Evolutionary conservation across 1,140 invertebrate species (phyloP), one percentile per base, ranked within the genome.

Genomic region (Cotesia vestalis): DNA sequence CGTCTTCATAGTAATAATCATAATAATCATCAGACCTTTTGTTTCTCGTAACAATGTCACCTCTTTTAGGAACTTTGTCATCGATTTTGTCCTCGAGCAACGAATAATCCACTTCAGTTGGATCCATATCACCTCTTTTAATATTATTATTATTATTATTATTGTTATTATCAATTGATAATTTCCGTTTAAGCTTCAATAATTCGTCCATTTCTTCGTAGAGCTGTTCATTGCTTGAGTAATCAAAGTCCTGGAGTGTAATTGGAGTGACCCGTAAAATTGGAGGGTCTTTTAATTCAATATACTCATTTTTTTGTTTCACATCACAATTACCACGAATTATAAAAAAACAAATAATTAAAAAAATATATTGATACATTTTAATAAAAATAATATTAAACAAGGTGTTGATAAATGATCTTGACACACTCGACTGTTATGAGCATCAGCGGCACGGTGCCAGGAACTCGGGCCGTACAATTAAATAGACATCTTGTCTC

Each of bases 161-260:
- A 62, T 38, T 63, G 3, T 63, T 60, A 5, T 27, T 66, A n/a
- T 81, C 75, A 6, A 78, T 27, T 66, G 74, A 72, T 11, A 51
- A 66, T 9, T 40, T 66, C 12, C 20, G 12, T 51, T 74, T 79
- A 0, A 86, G 4, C 4, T 79, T 80, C 4, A 86, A 1, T 11
- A 87, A 40, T 36, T 86, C 84, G 57, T 83, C 81, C 67, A 80
- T 75, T 57, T 83, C 83, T 34, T 84, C 83, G 38, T 80, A 79
- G 1, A 53, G 17, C 5, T 76, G 73, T 12, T 76, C 76, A 3
- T 61, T 68, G 2, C 74, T 68, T 59, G 5, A 40, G 46, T 79
- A 77, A 17, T 80, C 78, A 9, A 77, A 14, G 20, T 81, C 73
- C 12, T 27, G 4, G 9, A 82, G 53, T 0, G 71, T 52, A 51